Evolutionary conservation across 2,797 vertebrate genomes (phyloP), one percentile per base, ranked within the genome.

Genomic region (Sylvilagus floridanus): DNA sequence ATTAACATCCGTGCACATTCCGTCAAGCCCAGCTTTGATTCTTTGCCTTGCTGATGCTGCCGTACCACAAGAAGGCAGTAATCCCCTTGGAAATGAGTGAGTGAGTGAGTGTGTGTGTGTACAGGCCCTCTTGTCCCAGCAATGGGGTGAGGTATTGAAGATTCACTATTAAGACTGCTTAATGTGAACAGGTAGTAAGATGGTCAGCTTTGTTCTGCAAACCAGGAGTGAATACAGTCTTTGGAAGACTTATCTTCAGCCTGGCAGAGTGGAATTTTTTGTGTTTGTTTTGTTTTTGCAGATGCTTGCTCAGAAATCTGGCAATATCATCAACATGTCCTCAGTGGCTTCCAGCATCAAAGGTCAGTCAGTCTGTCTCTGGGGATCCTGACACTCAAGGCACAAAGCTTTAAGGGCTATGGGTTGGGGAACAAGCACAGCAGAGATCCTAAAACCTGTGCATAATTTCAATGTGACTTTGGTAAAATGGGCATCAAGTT

Each of bases 241-340:
- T 75, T 16, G 47, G 10, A 35, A 35, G 57, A 52, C 2, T 4
- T 19, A 12, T 77, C 76, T 54, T 69, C 30, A 50, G 16, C 63
- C 72, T 52, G 16, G 13, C 7, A 4, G 9, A 81, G 5, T 42
- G 65, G 4, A 57, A 52, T 19, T 30, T 26, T 79, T 11, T 11
- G 37, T 22, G 72, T 24, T 30, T 14, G 8, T 93, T 54, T 88
- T 97, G 62, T 97, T 97, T 90, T 96, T 93, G 24, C 98, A 99
- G 99, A 99, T 99, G 99, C 98, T 99, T 97, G 98, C 98, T 96
- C 98, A 98, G 96, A 99, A 99, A 96, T 99, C 99, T 54, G 99
- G 99, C 95, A 99, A 99, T 96, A 99, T 99, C 94, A 99, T 99
- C 95, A 99, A 99, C 97, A 99, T 99, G 99, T 98, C 99, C 75